A percentile compares a stretch with the other conserved stretches of the same genome.
phyloP scores from a whole-genome alignment of 2,888 invertebrate species.

The Elysia crispata region DNA sequence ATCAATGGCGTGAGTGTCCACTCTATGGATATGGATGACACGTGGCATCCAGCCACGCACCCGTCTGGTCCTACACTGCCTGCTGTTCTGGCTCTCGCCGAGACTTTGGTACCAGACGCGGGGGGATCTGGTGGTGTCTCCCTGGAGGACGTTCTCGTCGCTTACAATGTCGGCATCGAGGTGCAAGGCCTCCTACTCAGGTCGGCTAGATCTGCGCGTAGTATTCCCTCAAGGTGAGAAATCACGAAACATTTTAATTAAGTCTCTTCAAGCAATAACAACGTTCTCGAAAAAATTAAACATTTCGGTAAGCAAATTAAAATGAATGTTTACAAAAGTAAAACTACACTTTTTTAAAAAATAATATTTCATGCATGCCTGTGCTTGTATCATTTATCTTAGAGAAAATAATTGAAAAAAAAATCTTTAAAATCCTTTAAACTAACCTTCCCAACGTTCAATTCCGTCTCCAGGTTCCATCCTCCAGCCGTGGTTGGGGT shows the following conservation, averaged over 20 bases:
- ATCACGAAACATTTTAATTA: too few species aligned
- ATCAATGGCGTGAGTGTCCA: constrained; percentile 65
- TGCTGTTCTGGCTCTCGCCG: constrained; percentile 59
- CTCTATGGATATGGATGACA: constrained; percentile 69
- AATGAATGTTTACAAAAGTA: too few species aligned
- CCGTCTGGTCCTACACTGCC: constrained; percentile 66
- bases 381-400: too few species aligned
- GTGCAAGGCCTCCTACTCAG: constrained; percentile 63
- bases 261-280: too few species aligned
- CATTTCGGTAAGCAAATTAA: too few species aligned
- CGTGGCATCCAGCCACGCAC: constrained; percentile 68
- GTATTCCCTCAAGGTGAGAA: constrained; percentile 63
- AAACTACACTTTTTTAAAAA: too few species aligned
- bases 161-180: constrained; percentile 66
- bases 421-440: too few species aligned
- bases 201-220: constrained; percentile 59
- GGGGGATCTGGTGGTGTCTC: constrained; percentile 49
- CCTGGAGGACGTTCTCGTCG: constrained; percentile 60
- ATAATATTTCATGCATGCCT: too few species aligned
- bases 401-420: too few species aligned
- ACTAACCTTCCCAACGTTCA: too few species aligned
- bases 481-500: constrained; percentile 69
- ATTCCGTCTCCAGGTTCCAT: constrained; percentile 57
- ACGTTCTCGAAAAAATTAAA: too few species aligned
- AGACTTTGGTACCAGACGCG: constrained; percentile 49